phyloP scores from a whole-genome alignment of 2,797 vertebrate species.

The Manis crassicaudata region DNA sequence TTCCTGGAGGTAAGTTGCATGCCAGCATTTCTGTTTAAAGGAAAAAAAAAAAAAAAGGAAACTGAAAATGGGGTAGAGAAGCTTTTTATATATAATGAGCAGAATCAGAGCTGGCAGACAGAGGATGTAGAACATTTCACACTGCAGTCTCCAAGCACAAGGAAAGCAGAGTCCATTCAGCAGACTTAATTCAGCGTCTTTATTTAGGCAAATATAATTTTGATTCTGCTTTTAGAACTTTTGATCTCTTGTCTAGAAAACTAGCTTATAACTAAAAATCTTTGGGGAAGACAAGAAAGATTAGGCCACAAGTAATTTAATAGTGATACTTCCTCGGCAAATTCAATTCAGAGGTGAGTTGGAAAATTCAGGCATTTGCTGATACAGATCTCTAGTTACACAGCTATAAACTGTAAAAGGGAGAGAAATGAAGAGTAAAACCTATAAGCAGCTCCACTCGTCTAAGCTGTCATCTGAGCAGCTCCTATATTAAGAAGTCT shows the following conservation, averaged over 20 bases:
- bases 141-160: background rate
- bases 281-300: background rate
- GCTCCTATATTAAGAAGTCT: background rate
- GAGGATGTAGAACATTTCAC: background rate
- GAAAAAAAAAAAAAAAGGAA: background rate
- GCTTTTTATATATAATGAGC: constrained; percentile 39
- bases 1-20: constrained; percentile 60
- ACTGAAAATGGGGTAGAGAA: constrained; percentile 17
- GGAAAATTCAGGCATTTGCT: background rate
- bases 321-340: background rate
- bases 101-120: constrained; percentile 5
- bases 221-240: background rate
- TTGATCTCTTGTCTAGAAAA: constrained; percentile 18
- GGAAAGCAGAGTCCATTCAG: background rate
- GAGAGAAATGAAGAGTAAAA: background rate
- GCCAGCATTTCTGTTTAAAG: constrained; percentile 52
- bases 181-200: background rate
- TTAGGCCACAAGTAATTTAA: background rate
- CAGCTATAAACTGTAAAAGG: background rate
- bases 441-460: background rate
- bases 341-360: background rate
- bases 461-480: background rate
- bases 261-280: background rate
- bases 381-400: background rate
- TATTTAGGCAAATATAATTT: background rate